Base-by-base conservation (phyloP, 2,113 vertebrate species). In the Lota lota region DNA sequence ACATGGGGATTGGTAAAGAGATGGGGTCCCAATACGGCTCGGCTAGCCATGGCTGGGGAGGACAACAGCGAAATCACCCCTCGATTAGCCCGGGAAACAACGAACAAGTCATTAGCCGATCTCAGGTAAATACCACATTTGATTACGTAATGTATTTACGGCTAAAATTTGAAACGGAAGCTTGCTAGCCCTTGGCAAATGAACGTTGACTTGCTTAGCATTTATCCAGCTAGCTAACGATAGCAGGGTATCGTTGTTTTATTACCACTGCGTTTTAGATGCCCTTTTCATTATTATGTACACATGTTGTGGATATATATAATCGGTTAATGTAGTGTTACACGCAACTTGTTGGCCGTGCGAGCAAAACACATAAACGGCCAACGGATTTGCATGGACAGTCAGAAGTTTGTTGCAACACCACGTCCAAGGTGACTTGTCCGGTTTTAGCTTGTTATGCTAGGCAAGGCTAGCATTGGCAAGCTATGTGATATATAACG, bases 1-100 rank as follows among this genome's bases (percentile, higher is more conserved):
- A 83, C 79, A 86, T 93, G 90, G 94, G 92, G 78, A 85, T 92
- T 92, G 89, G 88, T 85, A 95, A 95, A 88, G 95, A 96, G 83
- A 79, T 92, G 87, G 89, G 93, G 78, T 88, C 92, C 79, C 93
- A 91, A 85, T 97, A 94, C 83, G 92, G 93, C 79, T 89, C 93
- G 22, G 90, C 92, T 17, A 88, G 81, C 86, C 94, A 93, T 76
- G 92, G 91, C 88, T 96, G 95, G 94, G 93, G 87, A 73, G 89
- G 90, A 78, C 94, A 94, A 89, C 94, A 95, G 83, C 92, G 94
- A 74, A 94, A 69, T 74, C 94, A 94, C 78, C 93, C 93, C 19
- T 85, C 90, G 28, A 92, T 94, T 92, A 96, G 93, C 75, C 94
- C 94, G 5, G 95, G 94, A 8, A 93, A 78, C 88, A 92, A 86